These are phyloP conservation scores for Melanerpes formicivorus DNA, from an alignment of 2,113 vertebrate genomes.

Conservation along the genomic window DNA sequence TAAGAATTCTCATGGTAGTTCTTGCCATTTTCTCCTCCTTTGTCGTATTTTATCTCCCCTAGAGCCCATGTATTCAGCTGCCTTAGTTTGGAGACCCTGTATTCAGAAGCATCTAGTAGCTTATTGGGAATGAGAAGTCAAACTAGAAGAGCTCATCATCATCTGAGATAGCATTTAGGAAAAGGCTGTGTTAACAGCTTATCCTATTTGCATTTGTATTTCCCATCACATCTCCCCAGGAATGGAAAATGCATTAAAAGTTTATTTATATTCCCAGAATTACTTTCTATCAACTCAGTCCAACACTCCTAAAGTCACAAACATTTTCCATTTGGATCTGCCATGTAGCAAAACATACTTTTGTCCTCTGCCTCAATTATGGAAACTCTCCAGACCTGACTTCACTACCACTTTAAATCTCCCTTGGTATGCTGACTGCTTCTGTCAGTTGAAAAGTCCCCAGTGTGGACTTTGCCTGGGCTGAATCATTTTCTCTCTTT, in stretches of 20 bases:
- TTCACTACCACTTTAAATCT: not conserved
- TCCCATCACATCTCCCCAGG: not conserved
- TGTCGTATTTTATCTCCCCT: not conserved
- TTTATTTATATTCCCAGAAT: not conserved
- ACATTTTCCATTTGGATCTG: not conserved
- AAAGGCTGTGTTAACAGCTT: not conserved
- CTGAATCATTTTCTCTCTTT: not conserved
- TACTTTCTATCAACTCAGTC: conserved; percentile 10
- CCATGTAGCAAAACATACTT: not conserved
- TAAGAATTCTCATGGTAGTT: not conserved
- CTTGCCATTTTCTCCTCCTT: conserved; percentile 4
- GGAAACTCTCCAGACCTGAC: not conserved
- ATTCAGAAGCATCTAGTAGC: not conserved
- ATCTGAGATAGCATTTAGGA: not conserved
- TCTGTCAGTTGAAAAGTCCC: not conserved
- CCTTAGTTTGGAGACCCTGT: not conserved
- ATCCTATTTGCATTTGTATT: not conserved
- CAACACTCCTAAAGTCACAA: not conserved
- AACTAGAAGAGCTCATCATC: not conserved
- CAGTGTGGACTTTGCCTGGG: no score
- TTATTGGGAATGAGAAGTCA: not conserved
- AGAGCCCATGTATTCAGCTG: not conserved
- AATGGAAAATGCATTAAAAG: conserved; percentile 29
- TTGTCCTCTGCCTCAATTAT: not conserved
- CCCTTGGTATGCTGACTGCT: not conserved